Evolutionary conservation across 2,113 vertebrate genomes (phyloP).

Genomic region (Pangasianodon gigas): DNA sequence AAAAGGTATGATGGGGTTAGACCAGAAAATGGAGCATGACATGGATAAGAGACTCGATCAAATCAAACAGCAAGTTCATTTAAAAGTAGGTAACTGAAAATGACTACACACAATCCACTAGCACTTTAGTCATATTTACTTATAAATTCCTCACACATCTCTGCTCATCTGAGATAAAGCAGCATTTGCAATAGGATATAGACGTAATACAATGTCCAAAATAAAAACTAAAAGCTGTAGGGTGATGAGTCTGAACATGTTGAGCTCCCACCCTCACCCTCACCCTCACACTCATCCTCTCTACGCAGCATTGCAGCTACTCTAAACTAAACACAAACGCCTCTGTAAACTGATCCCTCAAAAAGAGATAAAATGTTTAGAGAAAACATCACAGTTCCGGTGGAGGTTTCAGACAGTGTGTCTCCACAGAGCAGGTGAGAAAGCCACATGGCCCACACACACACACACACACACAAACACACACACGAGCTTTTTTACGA

Average conservation of each 20-base stretch:
- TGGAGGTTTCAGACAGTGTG: constrained; percentile 49
- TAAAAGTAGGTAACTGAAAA: neutral
- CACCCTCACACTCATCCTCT: neutral
- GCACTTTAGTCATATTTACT: neutral
- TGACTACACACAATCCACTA: neutral
- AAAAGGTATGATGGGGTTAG: too few relatives aligned
- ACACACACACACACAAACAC: constrained; percentile 15
- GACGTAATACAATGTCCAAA: neutral
- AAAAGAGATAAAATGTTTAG: constrained; percentile 23
- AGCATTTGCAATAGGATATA: neutral
- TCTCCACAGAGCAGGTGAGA: constrained; percentile 57
- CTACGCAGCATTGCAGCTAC: neutral
- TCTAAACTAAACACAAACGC: neutral
- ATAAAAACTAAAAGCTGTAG: neutral
- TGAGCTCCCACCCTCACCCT: neutral
- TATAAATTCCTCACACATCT: neutral
- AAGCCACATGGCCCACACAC: constrained; percentile 40
- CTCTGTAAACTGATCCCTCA: constrained; percentile 9
- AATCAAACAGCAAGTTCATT: too few relatives aligned
- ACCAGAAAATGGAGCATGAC: too few relatives aligned
- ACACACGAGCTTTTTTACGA: neutral
- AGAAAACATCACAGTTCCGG: constrained; percentile 49
- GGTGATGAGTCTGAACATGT: neutral
- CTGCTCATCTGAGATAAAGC: neutral
- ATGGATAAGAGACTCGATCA: too few relatives aligned